These are phyloP conservation scores for Anoncus sp. DNA, from an alignment of 2,888 invertebrate species.

Conservation along the genomic window DNA sequence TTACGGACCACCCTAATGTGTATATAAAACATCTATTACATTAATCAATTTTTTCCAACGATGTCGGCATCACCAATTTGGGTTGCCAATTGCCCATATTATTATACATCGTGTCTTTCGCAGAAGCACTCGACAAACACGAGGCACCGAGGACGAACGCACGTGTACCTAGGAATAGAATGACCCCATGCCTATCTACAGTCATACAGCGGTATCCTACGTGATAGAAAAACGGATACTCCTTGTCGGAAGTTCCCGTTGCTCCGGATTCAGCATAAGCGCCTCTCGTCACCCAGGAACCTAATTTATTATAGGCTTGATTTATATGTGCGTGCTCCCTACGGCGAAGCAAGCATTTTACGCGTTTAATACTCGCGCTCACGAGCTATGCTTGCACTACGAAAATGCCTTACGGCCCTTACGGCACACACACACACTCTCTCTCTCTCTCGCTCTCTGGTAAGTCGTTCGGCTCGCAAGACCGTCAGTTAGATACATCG, in stretches of 20 bases:
- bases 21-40: too few relatives aligned
- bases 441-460: conserved; percentile 2
- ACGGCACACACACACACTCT: conserved; percentile 17
- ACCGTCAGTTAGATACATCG: conserved; percentile 11
- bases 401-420: conserved; percentile 19
- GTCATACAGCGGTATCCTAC: conserved; percentile 69
- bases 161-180: neutral
- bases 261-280: conserved; percentile 69
- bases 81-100: neutral
- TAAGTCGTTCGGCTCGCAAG: conserved; percentile 3
- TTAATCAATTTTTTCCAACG: too few relatives aligned
- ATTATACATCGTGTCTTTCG: neutral
- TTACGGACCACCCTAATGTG: too few relatives aligned
- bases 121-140: neutral
- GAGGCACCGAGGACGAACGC: neutral
- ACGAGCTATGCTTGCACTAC: neutral
- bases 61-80: neutral
- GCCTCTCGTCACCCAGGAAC: neutral
- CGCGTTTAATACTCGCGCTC: conserved; percentile 39
- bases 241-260: conserved; percentile 78
- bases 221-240: conserved; percentile 79
- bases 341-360: conserved; percentile 31
- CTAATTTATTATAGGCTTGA: conserved; percentile 15
- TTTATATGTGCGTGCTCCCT: conserved; percentile 9
- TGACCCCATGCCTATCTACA: conserved; percentile 74